Evolutionary conservation across 64 coral and sea anemone genomes (phyloP).

Genomic region (Pocillopora damicornis): DNA sequence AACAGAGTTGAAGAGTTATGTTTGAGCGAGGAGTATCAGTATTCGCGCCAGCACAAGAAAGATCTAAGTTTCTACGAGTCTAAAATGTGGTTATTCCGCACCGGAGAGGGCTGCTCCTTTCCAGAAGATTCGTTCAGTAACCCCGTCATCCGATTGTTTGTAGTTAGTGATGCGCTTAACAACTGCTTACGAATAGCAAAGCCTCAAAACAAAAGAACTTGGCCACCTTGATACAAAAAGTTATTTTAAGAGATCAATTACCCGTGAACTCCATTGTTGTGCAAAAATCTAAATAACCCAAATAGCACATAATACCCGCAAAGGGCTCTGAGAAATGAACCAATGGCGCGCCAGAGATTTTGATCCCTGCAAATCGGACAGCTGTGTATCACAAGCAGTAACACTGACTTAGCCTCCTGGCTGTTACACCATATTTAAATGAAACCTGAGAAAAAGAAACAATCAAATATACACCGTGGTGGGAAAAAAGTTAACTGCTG

Average conservation of each 20-base stretch:
- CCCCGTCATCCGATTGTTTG: slow-evolving; percentile 10
- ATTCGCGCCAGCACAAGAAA: background rate
- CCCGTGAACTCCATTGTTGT: slow-evolving; percentile 12
- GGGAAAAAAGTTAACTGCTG: background rate
- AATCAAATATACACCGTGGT: background rate
- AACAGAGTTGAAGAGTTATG: background rate
- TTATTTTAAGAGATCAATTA: slow-evolving; percentile 39
- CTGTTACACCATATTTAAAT: background rate
- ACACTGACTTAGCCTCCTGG: background rate
- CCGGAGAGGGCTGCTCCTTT: background rate
- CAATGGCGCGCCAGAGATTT: slow-evolving; percentile 11
- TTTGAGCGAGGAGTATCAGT: background rate
- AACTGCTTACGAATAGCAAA: slow-evolving; percentile 19
- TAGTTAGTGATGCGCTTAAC: slow-evolving; percentile 30
- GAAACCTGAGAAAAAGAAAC: background rate
- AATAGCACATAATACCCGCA: slow-evolving; percentile 2
- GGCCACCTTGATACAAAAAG: slow-evolving; percentile 26
- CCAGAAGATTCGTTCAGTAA: background rate
- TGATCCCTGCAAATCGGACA: slow-evolving; percentile 34
- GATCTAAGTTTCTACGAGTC: background rate
- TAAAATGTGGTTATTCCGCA: background rate
- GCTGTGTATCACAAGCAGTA: background rate
- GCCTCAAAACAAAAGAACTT: slow-evolving; percentile 12
- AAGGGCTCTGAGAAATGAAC: background rate
- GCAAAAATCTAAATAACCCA: slow-evolving; percentile 1